Percentiles rank a stretch among this genome's conserved stretches.
Conservation (phyloP, 2,113 vertebrate species). For the Campylorhamphus procurvoides region DNA sequence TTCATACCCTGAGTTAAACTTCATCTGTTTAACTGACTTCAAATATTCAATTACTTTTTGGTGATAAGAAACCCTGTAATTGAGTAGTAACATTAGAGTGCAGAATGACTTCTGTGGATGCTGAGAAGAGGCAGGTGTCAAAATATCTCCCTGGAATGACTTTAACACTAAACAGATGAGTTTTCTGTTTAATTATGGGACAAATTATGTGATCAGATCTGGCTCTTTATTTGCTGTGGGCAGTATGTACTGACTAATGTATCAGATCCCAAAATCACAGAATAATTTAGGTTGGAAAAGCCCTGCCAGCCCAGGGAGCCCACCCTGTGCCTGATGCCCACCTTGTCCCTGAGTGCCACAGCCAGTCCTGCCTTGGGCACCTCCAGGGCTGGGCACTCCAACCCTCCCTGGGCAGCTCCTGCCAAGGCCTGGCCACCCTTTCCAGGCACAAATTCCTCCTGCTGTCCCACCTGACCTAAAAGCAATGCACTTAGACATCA, state of each 20-base stretch:
- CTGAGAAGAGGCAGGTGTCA: neutral
- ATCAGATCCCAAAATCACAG: neutral
- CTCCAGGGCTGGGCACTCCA: too few species aligned
- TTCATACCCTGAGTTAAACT: neutral
- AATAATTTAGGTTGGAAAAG: neutral
- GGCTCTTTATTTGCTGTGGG: neutral
- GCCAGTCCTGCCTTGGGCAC: neutral
- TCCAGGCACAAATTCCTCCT: neutral
- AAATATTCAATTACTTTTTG: neutral
- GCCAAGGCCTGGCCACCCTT: neutral
- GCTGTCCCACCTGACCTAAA: neutral
- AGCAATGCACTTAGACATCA: neutral
- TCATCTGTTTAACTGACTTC: neutral
- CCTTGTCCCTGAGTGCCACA: neutral
- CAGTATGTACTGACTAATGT: neutral
- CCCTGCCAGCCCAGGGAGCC: fast-evolving
- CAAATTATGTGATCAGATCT: neutral
- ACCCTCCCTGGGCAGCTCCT: neutral
- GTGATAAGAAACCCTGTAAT: neutral
- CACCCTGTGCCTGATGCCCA: fast-evolving
- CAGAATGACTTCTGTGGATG: neutral
- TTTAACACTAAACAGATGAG: neutral
- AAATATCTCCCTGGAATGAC: neutral
- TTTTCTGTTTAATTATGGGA: neutral
- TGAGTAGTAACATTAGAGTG: neutral